Conservation (phyloP, 1,140 invertebrate genomes). For the Hyles vespertilio region DNA sequence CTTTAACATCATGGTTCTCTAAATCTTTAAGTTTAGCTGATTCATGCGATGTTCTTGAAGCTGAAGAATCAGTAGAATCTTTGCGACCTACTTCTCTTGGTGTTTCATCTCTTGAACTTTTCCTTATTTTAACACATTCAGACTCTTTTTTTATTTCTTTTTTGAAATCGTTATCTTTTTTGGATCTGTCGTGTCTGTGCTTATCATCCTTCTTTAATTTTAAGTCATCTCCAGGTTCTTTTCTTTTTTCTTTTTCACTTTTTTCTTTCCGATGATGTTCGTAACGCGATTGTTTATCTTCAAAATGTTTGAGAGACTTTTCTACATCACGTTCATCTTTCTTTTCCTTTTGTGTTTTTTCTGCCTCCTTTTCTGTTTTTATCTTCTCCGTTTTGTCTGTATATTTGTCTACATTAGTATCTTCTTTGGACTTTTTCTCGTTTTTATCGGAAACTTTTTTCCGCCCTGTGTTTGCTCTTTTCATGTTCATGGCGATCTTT, state of each 20-base stretch:
- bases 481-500: conserved; percentile 74
- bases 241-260: conserved; percentile 54
- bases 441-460: conserved; percentile 50
- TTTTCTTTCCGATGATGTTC: conserved; percentile 60
- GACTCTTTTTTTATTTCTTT: conserved; percentile 55
- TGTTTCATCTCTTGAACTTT: conserved; percentile 68
- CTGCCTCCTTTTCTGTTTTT: conserved; percentile 48
- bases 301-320: conserved; percentile 36
- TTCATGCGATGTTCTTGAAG: conserved; percentile 71
- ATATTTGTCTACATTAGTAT: conserved; percentile 62
- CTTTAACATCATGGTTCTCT: conserved; percentile 62
- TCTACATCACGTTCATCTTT: conserved; percentile 65
- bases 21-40: conserved; percentile 63
- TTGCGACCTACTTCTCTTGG: conserved; percentile 65
- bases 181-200: conserved; percentile 51
- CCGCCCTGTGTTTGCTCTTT: conserved; percentile 44
- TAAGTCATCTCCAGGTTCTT: conserved; percentile 39
- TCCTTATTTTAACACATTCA: conserved; percentile 50
- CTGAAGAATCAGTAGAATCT: conserved; percentile 73
- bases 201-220: conserved; percentile 62
- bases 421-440: conserved; percentile 70
- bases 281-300: conserved; percentile 50
- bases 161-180: conserved; percentile 57
- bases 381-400: conserved; percentile 52
- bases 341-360: conserved; percentile 41